Evolutionary conservation across 2,113 vertebrate species (phyloP).

Genomic region (Odobenus rosmarus): DNA sequence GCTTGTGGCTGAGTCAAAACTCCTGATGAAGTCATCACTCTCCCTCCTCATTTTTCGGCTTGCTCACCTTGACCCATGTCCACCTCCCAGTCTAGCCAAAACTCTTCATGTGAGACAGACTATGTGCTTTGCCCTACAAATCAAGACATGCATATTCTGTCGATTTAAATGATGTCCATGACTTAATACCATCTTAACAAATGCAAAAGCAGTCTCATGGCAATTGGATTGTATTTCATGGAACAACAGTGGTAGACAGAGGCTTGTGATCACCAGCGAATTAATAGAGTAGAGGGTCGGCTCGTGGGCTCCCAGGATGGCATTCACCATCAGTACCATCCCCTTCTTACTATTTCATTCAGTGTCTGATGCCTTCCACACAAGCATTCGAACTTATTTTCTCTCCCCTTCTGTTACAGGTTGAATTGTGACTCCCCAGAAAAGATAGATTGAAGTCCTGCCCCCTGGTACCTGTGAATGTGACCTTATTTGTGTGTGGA

Average conservation of each 20-base stretch:
- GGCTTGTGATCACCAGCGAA: rapidly evolving
- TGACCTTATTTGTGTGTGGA: neutral
- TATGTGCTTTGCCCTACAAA: neutral
- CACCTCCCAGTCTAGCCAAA: neutral
- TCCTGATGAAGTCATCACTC: neutral
- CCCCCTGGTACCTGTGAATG: rapidly evolving
- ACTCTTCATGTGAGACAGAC: neutral
- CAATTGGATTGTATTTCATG: rapidly evolving
- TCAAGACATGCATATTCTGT: neutral
- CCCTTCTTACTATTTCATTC: neutral
- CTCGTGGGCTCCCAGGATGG: rapidly evolving
- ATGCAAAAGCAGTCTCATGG: rapidly evolving
- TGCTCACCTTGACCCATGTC: neutral
- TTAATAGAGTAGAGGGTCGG: rapidly evolving
- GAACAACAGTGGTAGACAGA: rapidly evolving
- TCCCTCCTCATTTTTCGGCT: rapidly evolving
- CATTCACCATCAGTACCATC: rapidly evolving
- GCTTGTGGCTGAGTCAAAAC: neutral
- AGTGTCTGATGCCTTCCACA: rapidly evolving
- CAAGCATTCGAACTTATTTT: rapidly evolving
- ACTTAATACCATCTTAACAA: too few relatives aligned
- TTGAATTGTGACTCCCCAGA: neutral
- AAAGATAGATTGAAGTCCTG: rapidly evolving
- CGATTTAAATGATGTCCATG: neutral
- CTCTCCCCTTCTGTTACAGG: neutral